A percentile compares a stretch with the other conserved stretches of the same genome.
Evolutionary conservation across 2,113 vertebrate species (phyloP).

Genomic region (Corythornis madagascariensis): DNA sequence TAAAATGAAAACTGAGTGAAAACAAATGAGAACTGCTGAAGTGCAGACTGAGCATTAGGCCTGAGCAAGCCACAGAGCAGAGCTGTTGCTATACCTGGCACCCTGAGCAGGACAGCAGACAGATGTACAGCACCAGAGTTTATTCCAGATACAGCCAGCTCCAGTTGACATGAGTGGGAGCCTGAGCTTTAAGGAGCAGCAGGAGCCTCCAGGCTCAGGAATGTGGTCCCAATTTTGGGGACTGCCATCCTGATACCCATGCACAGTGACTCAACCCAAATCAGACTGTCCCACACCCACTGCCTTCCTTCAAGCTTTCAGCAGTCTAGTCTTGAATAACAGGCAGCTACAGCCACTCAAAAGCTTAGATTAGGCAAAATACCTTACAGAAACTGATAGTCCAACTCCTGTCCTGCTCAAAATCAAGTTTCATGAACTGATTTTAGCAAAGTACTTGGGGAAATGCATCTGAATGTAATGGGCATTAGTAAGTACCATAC

Average conservation of each 20-base stretch:
- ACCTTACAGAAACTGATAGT: neutral
- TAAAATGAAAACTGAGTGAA: neutral
- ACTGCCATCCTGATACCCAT: neutral
- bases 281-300: rapidly evolving
- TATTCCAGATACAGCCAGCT: neutral
- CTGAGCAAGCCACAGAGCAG: neutral
- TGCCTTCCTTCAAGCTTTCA: neutral
- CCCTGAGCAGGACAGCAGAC: neutral
- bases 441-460: neutral
- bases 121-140: neutral
- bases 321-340: neutral
- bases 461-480: neutral
- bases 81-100: neutral
- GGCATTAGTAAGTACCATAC: neutral
- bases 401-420: neutral
- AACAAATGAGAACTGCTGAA: neutral
- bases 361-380: neutral
- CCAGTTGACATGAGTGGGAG: neutral
- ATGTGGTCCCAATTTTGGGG: neutral
- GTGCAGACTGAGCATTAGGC: neutral
- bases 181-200: too few species aligned
- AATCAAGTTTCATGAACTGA: neutral
- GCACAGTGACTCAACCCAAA: neutral
- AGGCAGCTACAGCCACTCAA: neutral
- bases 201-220: neutral